Conservation (phyloP, 2,113 vertebrate genomes). For the Ploceus nigricollis region DNA sequence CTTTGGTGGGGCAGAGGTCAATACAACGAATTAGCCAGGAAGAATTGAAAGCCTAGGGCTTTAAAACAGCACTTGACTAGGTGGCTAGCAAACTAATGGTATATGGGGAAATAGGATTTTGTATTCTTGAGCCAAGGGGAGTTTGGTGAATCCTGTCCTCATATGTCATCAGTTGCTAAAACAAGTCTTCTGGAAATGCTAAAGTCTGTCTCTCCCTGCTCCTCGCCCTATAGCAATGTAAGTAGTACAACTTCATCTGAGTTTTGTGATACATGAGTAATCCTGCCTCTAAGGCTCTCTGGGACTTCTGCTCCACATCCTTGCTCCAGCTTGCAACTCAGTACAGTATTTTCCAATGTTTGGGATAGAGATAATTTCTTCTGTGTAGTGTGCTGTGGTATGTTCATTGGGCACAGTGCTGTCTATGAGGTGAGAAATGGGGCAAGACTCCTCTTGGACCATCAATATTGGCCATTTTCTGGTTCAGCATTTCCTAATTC, state of each 20-base stretch:
- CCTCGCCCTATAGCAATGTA: not conserved
- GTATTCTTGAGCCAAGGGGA: not conserved
- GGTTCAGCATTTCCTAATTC: not conserved
- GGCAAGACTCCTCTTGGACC: not conserved
- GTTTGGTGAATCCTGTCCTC: not conserved
- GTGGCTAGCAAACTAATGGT: not conserved
- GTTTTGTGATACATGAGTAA: constrained; percentile 34
- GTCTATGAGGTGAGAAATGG: not conserved
- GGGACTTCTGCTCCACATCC: not conserved
- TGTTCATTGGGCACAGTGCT: not conserved
- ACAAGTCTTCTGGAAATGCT: not conserved
- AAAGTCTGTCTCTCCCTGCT: not conserved
- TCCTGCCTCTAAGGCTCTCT: constrained; percentile 20
- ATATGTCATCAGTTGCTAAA: not conserved
- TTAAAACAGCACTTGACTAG: not conserved
- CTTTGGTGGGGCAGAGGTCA: not conserved
- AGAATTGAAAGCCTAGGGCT: not conserved
- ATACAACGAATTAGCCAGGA: not conserved
- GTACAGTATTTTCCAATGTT: not conserved
- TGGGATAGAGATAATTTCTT: not conserved
- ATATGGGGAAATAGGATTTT: not conserved
- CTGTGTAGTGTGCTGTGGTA: not conserved
- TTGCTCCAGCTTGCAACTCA: constrained; percentile 9
- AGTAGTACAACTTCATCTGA: not conserved
- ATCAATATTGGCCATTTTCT: not conserved